Base-by-base conservation (phyloP, 2,113 vertebrate genomes). In the Pongo pygmaeus region DNA sequence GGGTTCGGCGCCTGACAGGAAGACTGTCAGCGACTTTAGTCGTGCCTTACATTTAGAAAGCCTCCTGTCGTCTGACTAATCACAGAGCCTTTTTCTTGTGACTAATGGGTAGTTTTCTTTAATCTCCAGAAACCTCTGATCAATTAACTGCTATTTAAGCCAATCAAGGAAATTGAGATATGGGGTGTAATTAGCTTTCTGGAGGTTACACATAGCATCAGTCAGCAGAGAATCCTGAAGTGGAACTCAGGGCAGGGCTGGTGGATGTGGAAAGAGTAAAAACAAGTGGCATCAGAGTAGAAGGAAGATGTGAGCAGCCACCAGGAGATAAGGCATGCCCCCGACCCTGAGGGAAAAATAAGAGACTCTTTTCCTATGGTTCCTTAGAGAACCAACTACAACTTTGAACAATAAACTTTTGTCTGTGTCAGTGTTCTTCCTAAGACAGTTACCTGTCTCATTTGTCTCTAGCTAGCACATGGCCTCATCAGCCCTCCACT, bases 81-180 rank as follows among this genome's bases (percentile, higher is more conserved):
- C 89, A 91, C 52, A 77, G 85, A 72, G 17, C 50, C 61, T 80
- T 95, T 95, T 92, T 79, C 83, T 80, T 89, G 74, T 95, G 93
- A 96, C 93, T 78, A 96, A 95, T 92, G 86, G 74, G 89, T 95
- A 93, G 94, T 95, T 94, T 94, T 91, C 95, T 95, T 96, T 96
- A 91, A 96, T 97, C 94, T 96, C 95, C 64, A 88, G 95, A 98
- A 97, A 96, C 67, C 96, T 95, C 95, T 95, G 97, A 97, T 97
- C 95, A 97, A 97, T 97, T 97, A 98, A 57, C 90, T 89, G 91
- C 88, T 91, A 93, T 96, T 97, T 95, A 97, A 97, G 61, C 85
- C 96, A 97, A 96, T 95, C 97, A 98, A 95, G 85, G 59, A 85
- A 95, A 88, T 92, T 81, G 72, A 95, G 92, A 90, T 79, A 40